phyloP scores from a whole-genome alignment of 1,140 invertebrate genomes.

The Euwallacea similis region DNA sequence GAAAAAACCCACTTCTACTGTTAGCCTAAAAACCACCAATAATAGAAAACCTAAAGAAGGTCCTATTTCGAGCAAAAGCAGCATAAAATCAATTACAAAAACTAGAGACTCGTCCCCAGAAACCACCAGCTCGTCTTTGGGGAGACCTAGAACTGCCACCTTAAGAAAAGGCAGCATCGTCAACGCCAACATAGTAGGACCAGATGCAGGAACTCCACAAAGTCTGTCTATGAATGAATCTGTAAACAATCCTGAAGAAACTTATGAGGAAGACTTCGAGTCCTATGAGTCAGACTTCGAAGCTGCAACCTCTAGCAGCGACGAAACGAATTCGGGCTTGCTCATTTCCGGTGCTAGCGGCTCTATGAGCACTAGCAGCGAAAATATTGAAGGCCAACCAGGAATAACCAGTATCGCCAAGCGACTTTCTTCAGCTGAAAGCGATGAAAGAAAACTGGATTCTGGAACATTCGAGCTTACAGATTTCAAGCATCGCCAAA shows the following conservation, averaged over 20 bases:
- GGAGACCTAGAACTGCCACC: slow-evolving; percentile 50
- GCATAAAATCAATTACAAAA: slow-evolving; percentile 3
- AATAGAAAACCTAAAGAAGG: slow-evolving; percentile 2
- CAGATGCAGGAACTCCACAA: slow-evolving; percentile 37
- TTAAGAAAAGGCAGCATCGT: slow-evolving; percentile 48
- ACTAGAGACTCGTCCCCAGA: background rate
- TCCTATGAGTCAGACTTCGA: slow-evolving; percentile 65
- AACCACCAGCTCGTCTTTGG: slow-evolving; percentile 32
- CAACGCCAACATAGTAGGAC: slow-evolving; percentile 47
- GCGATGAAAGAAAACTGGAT: slow-evolving; percentile 65
- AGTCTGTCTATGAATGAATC: slow-evolving; percentile 10
- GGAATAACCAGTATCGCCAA: slow-evolving; percentile 26
- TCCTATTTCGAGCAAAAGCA: background rate
- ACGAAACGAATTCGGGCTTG: slow-evolving; percentile 33
- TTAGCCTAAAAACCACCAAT: slow-evolving; percentile 11
- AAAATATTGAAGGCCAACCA: slow-evolving; percentile 6
- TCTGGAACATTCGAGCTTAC: slow-evolving; percentile 67
- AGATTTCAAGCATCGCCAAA: slow-evolving; percentile 56
- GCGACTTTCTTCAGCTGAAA: slow-evolving; percentile 50
- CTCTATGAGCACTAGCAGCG: slow-evolving; percentile 28
- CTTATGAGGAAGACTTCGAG: slow-evolving; percentile 64
- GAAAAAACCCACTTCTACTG: background rate
- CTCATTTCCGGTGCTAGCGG: slow-evolving; percentile 46
- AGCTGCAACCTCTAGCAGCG: slow-evolving; percentile 49
- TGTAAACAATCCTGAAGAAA: slow-evolving; percentile 38